A percentile compares a stretch with the other conserved stretches of the same genome.
Conservation (phyloP, 2,113 vertebrate species). For the Carassius auratus region DNA sequence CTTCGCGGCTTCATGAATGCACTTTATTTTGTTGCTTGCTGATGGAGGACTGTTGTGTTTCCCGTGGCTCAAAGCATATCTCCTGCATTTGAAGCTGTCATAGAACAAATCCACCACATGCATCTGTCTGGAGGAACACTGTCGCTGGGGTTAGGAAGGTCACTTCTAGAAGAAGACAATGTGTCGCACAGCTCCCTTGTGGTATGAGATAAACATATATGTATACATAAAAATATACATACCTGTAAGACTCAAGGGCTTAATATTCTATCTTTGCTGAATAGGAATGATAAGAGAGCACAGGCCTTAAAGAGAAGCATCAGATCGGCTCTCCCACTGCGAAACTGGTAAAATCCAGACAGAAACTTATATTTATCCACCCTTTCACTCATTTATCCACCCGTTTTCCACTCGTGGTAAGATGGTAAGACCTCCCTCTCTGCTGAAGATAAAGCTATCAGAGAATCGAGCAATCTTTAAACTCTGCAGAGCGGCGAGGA, state of each 20-base stretch:
- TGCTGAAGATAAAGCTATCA: constrained; percentile 38
- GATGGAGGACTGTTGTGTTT: background rate
- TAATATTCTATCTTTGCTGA: background rate
- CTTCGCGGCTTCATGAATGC: background rate
- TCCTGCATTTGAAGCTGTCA: constrained; percentile 45
- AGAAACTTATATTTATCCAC: constrained; percentile 30
- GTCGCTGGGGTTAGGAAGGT: background rate
- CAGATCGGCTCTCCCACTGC: constrained; percentile 1
- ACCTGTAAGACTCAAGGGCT: background rate
- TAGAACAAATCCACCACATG: constrained; percentile 26
- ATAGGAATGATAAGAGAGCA: constrained; percentile 1
- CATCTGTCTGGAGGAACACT: background rate
- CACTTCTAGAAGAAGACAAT: background rate
- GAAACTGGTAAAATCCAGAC: constrained; percentile 32
- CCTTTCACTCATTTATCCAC: background rate
- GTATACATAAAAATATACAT: background rate
- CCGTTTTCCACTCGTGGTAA: background rate
- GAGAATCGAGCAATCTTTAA: constrained; percentile 19
- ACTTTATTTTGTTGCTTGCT: constrained; percentile 21
- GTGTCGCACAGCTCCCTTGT: background rate
- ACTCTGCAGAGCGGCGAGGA: constrained; percentile 20
- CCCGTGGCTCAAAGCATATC: constrained; percentile 27
- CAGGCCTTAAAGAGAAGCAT: no score
- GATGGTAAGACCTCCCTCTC: background rate
- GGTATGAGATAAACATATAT: background rate